Percentiles rank a stretch among this genome's conserved stretches.
Conservation (phyloP, 2,113 vertebrate species). For the Axis porcinus region DNA sequence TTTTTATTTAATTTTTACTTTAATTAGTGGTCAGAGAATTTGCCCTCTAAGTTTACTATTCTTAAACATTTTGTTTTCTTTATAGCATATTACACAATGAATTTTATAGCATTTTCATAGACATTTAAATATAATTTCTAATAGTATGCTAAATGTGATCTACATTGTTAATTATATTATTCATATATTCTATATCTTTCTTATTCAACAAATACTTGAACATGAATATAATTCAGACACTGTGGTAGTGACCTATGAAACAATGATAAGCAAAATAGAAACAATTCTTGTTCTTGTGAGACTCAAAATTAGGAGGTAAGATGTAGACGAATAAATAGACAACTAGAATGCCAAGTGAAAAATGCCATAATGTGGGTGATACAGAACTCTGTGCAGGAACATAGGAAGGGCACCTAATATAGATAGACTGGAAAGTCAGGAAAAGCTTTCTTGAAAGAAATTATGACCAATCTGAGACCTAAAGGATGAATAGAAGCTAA, state of each 20-base stretch:
- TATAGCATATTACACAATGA: neutral
- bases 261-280: neutral
- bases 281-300: neutral
- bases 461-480: neutral
- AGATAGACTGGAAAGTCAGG: neutral
- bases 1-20: neutral
- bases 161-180: neutral
- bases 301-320: neutral
- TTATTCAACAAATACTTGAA: neutral
- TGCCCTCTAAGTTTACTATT: neutral
- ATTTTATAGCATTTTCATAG: neutral
- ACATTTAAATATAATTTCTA: neutral
- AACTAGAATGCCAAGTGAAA: neutral
- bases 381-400: neutral
- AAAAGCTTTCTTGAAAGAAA: neutral
- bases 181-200: neutral
- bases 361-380: neutral
- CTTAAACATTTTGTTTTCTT: neutral
- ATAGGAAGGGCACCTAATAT: neutral
- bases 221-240: neutral
- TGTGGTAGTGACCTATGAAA: neutral
- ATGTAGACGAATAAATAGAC: neutral
- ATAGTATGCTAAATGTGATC: neutral
- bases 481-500: neutral
- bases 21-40: neutral